Evolutionary conservation across 2,113 vertebrate genomes (phyloP), one percentile per base, ranked within the genome.

Genomic region (Amphiprion percula): DNA sequence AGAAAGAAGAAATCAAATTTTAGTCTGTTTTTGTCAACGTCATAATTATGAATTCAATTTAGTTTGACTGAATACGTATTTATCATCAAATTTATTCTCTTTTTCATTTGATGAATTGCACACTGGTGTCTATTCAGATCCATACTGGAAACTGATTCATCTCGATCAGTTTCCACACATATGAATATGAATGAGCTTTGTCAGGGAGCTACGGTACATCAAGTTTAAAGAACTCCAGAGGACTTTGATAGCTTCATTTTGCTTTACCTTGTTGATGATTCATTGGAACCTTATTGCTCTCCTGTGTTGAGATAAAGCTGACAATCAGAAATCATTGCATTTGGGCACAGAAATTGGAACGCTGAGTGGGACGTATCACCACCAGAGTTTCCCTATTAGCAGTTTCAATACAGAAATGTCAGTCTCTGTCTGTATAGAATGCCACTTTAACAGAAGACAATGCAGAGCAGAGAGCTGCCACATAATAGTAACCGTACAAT

Each of bases 221-320:
- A 53, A n/a, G 12, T 61, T 71, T 59, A 26, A 53, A 67, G 12
- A 2, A 39, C 3, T 68, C 16, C 3, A 26, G 8, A 33, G 21
- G 44, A 60, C 44, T 64, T 15, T 54, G 19, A n/a, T 16, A 46
- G 14, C 44, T 39, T 26, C 19, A 26, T 26, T 11, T 23, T 3
- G 33, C 41, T 50, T 62, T 21, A 47, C 59, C 16, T 69, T 28
- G 49, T 50, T 54, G 28, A 80, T 56, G 39, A 63, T 66, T 72
- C 39, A 72, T 64, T 63, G 5, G n/a, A 47, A 50, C 24, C 23
- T 58, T 37, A 14, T 50, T 54, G 52, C 49, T 16, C 49, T 44
- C 5, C 46, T 39, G 61, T 54, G n/a, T 24, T 80, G 11, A 44
- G 19, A 46, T 39, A 65, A 1, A 8, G 1, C 41, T 24, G 60